Conservation (phyloP, 2,113 vertebrate genomes). For the Antechinus flavipes region DNA sequence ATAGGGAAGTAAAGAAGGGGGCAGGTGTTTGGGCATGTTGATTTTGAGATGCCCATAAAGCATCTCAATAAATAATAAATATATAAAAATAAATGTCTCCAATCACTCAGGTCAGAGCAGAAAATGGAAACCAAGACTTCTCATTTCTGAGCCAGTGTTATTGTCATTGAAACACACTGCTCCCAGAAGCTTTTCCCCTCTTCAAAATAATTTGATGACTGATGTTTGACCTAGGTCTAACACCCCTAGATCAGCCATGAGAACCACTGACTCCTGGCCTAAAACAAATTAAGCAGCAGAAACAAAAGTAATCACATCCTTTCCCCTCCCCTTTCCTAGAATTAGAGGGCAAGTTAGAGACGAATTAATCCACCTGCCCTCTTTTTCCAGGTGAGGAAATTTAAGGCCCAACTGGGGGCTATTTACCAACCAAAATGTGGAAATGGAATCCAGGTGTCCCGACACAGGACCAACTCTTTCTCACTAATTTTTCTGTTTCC, state of each 20-base stretch:
- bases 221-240: not conserved
- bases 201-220: not conserved
- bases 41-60: not conserved
- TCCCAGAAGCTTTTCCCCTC: not conserved
- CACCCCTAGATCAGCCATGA: not conserved
- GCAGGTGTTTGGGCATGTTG: not conserved
- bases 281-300: not conserved
- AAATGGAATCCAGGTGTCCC: not conserved
- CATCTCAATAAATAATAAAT: too few relatives aligned
- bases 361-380: not conserved
- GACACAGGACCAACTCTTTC: not conserved
- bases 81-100: not conserved
- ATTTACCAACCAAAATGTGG: not conserved
- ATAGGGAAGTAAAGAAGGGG: not conserved
- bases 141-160: not conserved
- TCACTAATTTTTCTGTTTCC: not conserved
- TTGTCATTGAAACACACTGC: not conserved
- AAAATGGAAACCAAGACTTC: not conserved
- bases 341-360: not conserved
- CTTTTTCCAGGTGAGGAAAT: not conserved
- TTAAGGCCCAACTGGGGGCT: not conserved
- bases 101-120: not conserved
- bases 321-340: not conserved
- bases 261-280: not conserved
- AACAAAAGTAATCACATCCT: not conserved